phyloP scores from a whole-genome alignment of 1,140 invertebrate genomes.

The Diabrotica undecimpunctata region DNA sequence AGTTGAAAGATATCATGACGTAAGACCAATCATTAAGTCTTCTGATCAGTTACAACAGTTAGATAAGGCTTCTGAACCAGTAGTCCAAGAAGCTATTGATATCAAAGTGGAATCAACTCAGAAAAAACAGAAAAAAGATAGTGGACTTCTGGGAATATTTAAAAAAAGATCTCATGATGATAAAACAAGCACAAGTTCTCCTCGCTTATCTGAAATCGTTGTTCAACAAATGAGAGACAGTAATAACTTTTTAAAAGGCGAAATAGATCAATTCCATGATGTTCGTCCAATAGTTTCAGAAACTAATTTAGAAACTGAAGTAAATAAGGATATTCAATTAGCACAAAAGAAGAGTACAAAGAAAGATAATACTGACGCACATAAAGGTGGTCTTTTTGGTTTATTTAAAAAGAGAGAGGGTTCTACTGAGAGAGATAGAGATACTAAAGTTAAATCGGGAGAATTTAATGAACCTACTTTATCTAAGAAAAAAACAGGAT shows the following conservation, averaged over 20 bases:
- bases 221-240: conserved; percentile 18
- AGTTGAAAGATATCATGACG: conserved; percentile 22
- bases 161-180: neutral
- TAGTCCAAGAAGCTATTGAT: no score
- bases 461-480: neutral
- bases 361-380: neutral
- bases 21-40: neutral
- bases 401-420: conserved; percentile 17
- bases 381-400: conserved; percentile 11
- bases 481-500: neutral
- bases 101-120: no score
- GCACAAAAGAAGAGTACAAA: neutral
- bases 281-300: conserved; percentile 10
- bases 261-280: conserved; percentile 27
- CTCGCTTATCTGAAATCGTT: neutral
- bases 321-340: no score
- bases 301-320: neutral
- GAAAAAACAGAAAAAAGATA: neutral
- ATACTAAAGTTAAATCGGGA: neutral
- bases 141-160: neutral
- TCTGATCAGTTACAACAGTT: no score
- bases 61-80: no score
- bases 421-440: neutral
- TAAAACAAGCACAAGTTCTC: neutral
- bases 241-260: conserved; percentile 21